Percentiles rank a stretch among this genome's conserved stretches.
phyloP scores from a whole-genome alignment of 2,888 invertebrate species.

The Oscheius sp. region DNA sequence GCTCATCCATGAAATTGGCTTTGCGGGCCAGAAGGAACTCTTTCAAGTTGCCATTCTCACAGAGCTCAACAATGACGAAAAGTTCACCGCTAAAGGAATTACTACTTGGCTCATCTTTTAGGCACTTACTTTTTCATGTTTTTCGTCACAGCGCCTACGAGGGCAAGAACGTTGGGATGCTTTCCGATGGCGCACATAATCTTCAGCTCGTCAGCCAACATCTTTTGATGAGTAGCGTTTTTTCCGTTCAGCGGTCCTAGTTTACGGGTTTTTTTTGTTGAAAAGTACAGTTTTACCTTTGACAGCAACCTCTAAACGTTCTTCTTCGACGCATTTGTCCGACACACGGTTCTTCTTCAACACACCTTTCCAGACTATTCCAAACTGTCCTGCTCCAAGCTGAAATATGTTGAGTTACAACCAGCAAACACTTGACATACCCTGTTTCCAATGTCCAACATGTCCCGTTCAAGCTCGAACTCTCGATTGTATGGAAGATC shows the following conservation, averaged over 20 bases:
- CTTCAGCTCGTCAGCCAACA: slow-evolving; percentile 58
- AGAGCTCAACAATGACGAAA: slow-evolving; percentile 50
- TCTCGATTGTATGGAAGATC: slow-evolving; percentile 44
- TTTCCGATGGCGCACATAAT: slow-evolving; percentile 55
- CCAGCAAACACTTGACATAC: slow-evolving; percentile 1
- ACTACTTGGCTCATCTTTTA: not conserved
- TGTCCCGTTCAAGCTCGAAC: slow-evolving; percentile 42
- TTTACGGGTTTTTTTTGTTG: too few relatives aligned
- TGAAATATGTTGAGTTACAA: slow-evolving; percentile 11
- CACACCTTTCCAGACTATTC: slow-evolving; percentile 47
- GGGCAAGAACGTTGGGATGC: slow-evolving; percentile 59
- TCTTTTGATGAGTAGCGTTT: slow-evolving; percentile 44
- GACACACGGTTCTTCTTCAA: slow-evolving; percentile 42
- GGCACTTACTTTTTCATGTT: slow-evolving; percentile 49
- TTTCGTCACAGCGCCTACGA: slow-evolving; percentile 55
- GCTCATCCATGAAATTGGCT: slow-evolving; percentile 41
- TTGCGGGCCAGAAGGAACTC: slow-evolving; percentile 40
- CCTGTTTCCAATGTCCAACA: slow-evolving; percentile 38
- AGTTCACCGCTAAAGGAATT: slow-evolving; percentile 50
- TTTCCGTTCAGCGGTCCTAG: slow-evolving; percentile 40
- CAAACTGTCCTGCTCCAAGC: slow-evolving; percentile 56
- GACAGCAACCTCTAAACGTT: slow-evolving; percentile 49
- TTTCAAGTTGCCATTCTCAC: slow-evolving; percentile 48
- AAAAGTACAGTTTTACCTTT: slow-evolving; percentile 40
- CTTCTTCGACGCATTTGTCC: slow-evolving; percentile 41